These are phyloP conservation scores for Ceraclea dissimilis DNA, from an alignment of 2,888 invertebrate species.

Conservation along the genomic window DNA sequence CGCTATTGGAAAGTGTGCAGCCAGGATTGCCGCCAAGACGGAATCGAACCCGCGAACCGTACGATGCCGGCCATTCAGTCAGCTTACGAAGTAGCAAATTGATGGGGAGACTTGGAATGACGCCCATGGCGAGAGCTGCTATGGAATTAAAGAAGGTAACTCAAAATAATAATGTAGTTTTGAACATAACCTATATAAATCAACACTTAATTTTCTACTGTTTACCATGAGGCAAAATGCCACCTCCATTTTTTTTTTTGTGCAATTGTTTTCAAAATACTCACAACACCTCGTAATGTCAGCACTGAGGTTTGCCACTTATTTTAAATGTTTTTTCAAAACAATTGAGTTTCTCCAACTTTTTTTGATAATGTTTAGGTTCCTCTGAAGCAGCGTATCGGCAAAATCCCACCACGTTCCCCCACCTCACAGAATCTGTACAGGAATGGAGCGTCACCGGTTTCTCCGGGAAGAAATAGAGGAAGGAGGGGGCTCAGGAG, in stretches of 20 bases:
- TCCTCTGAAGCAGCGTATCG: slow-evolving; percentile 22
- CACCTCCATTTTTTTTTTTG: not conserved
- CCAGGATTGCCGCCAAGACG: slow-evolving; percentile 12
- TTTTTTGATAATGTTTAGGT: no score
- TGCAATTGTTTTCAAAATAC: not conserved
- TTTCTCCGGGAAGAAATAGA: not conserved
- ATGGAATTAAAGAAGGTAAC: slow-evolving; percentile 20
- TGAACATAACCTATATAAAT: not conserved
- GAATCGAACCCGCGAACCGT: not conserved
- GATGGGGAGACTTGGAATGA: slow-evolving; percentile 16
- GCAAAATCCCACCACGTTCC: slow-evolving; percentile 8
- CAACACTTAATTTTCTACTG: no score
- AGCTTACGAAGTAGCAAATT: slow-evolving; percentile 10
- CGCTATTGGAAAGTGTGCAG: slow-evolving; percentile 32
- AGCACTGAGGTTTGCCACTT: no score
- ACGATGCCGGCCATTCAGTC: not conserved
- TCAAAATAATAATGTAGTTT: not conserved
- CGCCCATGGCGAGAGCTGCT: slow-evolving; percentile 22
- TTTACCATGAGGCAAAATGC: no score
- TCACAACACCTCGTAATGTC: no score
- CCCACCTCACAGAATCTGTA: slow-evolving; percentile 9
- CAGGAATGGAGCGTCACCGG: slow-evolving; percentile 6
- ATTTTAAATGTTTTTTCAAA: no score
- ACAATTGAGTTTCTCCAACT: no score
- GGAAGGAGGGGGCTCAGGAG: not conserved